Percentiles rank a stretch among this genome's conserved stretches.
Evolutionary conservation across 2,113 vertebrate genomes (phyloP).

Genomic region (Scomber colias): DNA sequence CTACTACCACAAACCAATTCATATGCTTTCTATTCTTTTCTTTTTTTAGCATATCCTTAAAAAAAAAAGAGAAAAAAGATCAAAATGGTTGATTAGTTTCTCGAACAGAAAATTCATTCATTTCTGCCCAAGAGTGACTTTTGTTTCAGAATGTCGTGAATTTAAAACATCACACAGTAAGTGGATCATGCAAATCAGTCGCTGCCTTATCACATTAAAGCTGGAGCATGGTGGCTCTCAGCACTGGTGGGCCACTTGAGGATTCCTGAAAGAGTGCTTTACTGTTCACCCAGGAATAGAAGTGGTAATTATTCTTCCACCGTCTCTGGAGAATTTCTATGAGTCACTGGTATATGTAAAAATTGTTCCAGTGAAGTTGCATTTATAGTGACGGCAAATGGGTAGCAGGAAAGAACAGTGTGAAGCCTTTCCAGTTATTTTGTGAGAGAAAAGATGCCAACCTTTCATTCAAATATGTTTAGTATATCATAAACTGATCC

Average conservation of each 20-base stretch:
- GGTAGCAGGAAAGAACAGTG: constrained; percentile 16
- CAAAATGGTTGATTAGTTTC: constrained; percentile 7
- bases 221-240: constrained; percentile 39
- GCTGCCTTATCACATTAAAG: constrained; percentile 52
- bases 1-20: neutral
- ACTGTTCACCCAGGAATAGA: constrained; percentile 58
- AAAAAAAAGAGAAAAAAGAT: neutral
- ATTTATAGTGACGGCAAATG: constrained; percentile 17
- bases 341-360: constrained; percentile 43
- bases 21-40: neutral
- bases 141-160: constrained; percentile 6
- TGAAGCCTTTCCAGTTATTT: neutral
- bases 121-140: constrained; percentile 12
- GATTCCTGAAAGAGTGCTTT: constrained; percentile 51
- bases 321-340: constrained; percentile 49
- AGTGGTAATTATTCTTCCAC: constrained; percentile 64
- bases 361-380: constrained; percentile 38
- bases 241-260: constrained; percentile 55
- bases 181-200: constrained; percentile 63
- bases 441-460: neutral
- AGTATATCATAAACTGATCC: neutral
- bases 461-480: neutral
- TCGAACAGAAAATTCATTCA: constrained; percentile 1
- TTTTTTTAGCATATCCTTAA: neutral
- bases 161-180: constrained; percentile 29